Evolutionary conservation across 1,140 invertebrate species (phyloP), one percentile per base, ranked within the genome.

Genomic region (Drosophila melanica): DNA sequence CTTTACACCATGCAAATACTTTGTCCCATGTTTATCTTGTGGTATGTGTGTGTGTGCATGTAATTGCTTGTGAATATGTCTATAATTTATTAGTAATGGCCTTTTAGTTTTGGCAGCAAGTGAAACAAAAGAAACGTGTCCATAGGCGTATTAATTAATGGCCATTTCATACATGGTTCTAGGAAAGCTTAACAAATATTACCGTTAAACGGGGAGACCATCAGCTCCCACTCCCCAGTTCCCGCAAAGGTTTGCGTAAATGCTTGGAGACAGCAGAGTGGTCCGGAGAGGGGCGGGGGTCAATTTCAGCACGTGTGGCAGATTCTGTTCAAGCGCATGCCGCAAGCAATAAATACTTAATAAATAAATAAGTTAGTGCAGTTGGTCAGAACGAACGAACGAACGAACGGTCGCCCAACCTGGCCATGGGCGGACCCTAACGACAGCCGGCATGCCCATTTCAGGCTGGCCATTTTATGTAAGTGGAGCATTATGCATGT

Each of bases 281-380:
- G 4, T 6, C 4, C 23, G 5, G 23, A 27, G 23, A 18, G 14
- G 42, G 6, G 16, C 14, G 20, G 16, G 45, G 6, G 45, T 27
- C 20, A 1, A 1, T 23, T 23, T 48, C 23, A 14, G 37, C 10
- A 8, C 8, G 4, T 3, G n/a, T 20, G 51, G 9, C 51, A 18
- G 16, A 9, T 37, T 5, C 10, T 23, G 35, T 6, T 12, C 20
- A 48, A 23, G 39, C 14, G 57, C 16, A 20, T 33, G 57, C 20
- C 39, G 16, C 39, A 27, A 27, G 47, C 60, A 66, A 73, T 73
- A 78, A 78, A 78, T 78, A 66, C 48, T 51, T 72, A 72, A 67
- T 78, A 44, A 58, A 44, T 58, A 63, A 63, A 42, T 42, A 42
- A 63, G 60, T 41, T 35, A 53, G 37, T 63, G 60, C 60, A 63